Percentiles rank a stretch among this genome's conserved stretches.
Evolutionary conservation across 1,140 invertebrate genomes (phyloP).

Genomic region (Listronotus oregonensis): DNA sequence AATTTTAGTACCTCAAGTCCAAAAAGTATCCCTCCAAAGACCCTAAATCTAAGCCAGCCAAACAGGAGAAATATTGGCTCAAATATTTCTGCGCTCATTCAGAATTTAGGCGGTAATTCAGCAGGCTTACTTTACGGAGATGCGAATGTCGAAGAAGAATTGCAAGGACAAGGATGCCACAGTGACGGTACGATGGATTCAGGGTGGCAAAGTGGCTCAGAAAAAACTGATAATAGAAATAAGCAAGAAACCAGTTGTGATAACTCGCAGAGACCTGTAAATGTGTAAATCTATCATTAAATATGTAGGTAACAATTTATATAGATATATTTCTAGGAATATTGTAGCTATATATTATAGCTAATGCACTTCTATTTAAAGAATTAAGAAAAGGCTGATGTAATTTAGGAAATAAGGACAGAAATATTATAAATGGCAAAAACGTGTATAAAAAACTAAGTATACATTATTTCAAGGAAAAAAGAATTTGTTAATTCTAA

Average conservation of each 20-base stretch:
- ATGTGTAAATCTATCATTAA: slow-evolving; percentile 29
- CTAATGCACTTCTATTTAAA: no score
- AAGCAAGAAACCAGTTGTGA: slow-evolving; percentile 14
- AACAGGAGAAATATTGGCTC: slow-evolving; percentile 48
- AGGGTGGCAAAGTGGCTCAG: slow-evolving; percentile 56
- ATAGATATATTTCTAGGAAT: no score
- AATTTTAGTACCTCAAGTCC: slow-evolving; percentile 35
- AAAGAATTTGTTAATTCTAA: no score
- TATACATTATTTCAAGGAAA: no score
- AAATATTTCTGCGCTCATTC: slow-evolving; percentile 55
- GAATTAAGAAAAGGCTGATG: no score
- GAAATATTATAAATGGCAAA: no score
- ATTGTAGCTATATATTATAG: no score
- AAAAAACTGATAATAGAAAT: slow-evolving; percentile 43
- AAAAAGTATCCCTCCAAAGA: slow-evolving; percentile 48
- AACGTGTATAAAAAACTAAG: no score
- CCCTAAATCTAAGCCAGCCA: slow-evolving; percentile 42
- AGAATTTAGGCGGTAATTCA: slow-evolving; percentile 54
- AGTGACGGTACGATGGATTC: slow-evolving; percentile 56
- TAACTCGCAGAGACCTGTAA: slow-evolving; percentile 35
- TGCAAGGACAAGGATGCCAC: slow-evolving; percentile 48
- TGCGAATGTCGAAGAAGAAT: slow-evolving; percentile 49
- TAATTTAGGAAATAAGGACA: no score
- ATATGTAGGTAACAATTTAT: background rate
- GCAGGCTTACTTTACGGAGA: slow-evolving; percentile 53